Evolutionary conservation across 2,113 vertebrate genomes (phyloP).

Genomic region (Amazona vittata): DNA sequence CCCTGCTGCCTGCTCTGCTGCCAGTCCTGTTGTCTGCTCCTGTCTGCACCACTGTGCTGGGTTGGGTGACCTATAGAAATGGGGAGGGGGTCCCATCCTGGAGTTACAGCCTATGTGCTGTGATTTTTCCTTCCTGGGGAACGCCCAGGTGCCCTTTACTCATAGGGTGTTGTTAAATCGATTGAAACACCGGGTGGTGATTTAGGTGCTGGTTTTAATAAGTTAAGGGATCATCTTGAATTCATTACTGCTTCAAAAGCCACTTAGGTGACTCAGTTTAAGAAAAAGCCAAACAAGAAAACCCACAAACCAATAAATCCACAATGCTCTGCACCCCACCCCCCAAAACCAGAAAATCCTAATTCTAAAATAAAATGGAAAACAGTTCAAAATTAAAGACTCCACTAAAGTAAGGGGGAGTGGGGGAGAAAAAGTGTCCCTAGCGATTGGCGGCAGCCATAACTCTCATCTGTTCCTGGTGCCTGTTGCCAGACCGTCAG

Average conservation of each 20-base stretch:
- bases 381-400: background rate
- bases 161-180: background rate
- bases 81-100: background rate
- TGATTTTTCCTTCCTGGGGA: background rate
- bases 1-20: background rate
- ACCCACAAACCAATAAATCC: constrained; percentile 8
- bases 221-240: constrained; percentile 48
- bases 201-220: constrained; percentile 53
- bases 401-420: background rate
- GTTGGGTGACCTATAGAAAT: background rate
- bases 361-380: background rate
- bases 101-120: background rate
- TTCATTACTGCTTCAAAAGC: constrained; percentile 54
- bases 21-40: background rate
- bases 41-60: background rate
- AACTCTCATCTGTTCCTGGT: background rate
- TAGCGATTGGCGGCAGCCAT: background rate
- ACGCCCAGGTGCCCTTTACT: background rate
- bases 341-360: background rate
- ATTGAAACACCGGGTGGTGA: background rate
- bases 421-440: background rate
- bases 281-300: background rate
- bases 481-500: background rate
- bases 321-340: background rate
- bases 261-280: constrained; percentile 32